Percentiles rank a stretch among this genome's conserved stretches.
Evolutionary conservation across 2,797 vertebrate species (phyloP).

Genomic region (Lepilemur ruficaudatus): DNA sequence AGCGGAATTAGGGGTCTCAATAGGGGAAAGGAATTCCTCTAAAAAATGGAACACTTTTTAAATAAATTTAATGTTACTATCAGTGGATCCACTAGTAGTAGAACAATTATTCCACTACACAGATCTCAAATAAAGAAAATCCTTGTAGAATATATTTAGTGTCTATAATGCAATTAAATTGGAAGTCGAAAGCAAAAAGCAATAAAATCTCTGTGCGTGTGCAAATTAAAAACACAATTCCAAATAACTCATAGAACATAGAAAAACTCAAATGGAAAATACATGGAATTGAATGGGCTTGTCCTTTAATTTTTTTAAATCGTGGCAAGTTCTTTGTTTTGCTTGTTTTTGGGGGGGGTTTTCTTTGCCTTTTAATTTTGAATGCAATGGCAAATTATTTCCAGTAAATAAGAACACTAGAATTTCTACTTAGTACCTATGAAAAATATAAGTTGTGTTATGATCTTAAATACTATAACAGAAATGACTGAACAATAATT

Average conservation of each 20-base stretch:
- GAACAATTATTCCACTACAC: background rate
- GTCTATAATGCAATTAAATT: background rate
- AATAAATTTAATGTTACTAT: background rate
- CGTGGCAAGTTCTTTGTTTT: background rate
- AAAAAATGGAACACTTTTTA: background rate
- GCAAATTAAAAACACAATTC: background rate
- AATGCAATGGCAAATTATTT: background rate
- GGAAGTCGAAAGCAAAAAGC: background rate
- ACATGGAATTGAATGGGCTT: background rate
- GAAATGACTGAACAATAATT: background rate
- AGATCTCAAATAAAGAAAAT: background rate
- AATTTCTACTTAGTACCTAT: background rate
- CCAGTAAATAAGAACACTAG: background rate
- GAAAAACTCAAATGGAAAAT: background rate
- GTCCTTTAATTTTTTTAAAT: background rate
- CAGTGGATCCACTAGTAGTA: background rate
- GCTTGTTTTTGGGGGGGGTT: background rate
- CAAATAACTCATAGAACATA: background rate
- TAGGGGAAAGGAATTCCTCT: too few species aligned
- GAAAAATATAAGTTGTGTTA: background rate
- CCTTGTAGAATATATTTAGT: background rate
- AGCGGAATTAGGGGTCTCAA: too few species aligned
- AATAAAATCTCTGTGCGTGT: background rate
- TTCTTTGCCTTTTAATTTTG: background rate
- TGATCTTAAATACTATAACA: background rate